A percentile compares a stretch with the other conserved stretches of the same genome.
Evolutionary conservation across 2,113 vertebrate species (phyloP).

Genomic region (Megaleporinus macrocephalus): DNA sequence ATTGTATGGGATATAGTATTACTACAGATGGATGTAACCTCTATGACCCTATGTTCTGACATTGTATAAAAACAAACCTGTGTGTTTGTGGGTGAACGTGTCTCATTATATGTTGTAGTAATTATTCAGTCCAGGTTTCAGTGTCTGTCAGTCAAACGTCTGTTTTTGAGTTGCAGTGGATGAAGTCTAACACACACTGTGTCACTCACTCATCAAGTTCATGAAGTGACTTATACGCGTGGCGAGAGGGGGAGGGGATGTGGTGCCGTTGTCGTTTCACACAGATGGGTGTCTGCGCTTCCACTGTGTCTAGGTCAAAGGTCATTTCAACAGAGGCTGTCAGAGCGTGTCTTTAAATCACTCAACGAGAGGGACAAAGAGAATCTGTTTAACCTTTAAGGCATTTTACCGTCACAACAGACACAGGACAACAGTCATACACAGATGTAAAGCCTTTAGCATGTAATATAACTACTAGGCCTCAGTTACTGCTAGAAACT

Average conservation of each 20-base stretch:
- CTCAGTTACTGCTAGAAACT: neutral
- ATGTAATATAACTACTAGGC: neutral
- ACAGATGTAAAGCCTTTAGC: neutral
- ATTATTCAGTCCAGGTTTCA: slow-evolving; percentile 51
- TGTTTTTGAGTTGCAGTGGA: slow-evolving; percentile 60
- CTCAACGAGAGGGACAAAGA: neutral
- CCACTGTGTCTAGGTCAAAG: slow-evolving; percentile 62
- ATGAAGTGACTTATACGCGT: neutral
- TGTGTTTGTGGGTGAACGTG: slow-evolving; percentile 15
- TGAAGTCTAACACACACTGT: slow-evolving; percentile 65
- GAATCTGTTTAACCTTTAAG: slow-evolving; percentile 50
- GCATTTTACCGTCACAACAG: slow-evolving; percentile 63
- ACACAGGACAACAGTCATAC: neutral
- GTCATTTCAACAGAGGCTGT: slow-evolving; percentile 61
- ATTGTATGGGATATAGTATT: no score
- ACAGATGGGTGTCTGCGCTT: neutral
- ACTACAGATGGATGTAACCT: no score
- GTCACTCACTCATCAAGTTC: slow-evolving; percentile 65
- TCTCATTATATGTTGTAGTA: neutral
- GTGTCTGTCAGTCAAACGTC: slow-evolving; percentile 67
- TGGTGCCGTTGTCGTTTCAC: neutral
- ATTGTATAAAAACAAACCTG: neutral
- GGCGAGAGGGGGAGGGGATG: neutral
- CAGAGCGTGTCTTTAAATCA: slow-evolving; percentile 59
- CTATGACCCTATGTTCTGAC: neutral